phyloP scores from a whole-genome alignment of 1,140 invertebrate genomes.

The Drosophila setifemur region DNA sequence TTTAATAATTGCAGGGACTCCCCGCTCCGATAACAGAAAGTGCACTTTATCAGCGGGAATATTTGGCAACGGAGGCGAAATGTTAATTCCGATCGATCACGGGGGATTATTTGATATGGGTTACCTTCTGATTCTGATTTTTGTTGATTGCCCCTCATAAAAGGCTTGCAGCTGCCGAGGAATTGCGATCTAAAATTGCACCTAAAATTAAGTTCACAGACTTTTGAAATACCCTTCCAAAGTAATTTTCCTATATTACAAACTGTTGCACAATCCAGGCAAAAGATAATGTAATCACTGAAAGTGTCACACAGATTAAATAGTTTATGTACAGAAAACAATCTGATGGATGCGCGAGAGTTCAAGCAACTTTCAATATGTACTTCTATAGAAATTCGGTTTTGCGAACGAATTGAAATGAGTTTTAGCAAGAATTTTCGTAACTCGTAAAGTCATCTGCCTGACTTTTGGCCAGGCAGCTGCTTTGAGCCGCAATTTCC shows the following conservation, averaged over 20 bases:
- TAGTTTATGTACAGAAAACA: neutral
- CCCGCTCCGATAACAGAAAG: slow-evolving; percentile 20
- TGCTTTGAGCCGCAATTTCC: slow-evolving; percentile 55
- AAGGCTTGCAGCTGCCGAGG: slow-evolving; percentile 22
- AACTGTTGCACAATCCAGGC: neutral
- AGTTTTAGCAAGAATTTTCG: slow-evolving; percentile 70
- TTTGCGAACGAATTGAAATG: slow-evolving; percentile 51
- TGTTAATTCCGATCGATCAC: slow-evolving; percentile 59
- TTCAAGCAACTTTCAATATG: slow-evolving; percentile 25
- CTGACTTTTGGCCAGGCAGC: slow-evolving; percentile 24
- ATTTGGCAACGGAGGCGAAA: slow-evolving; percentile 21
- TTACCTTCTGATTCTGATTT: slow-evolving; percentile 25
- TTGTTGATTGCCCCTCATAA: neutral
- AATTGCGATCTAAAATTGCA: neutral
- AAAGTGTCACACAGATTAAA: slow-evolving; percentile 22
- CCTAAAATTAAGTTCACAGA: neutral
- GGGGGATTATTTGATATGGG: slow-evolving; percentile 49
- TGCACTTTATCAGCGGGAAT: slow-evolving; percentile 45
- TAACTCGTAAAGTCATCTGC: slow-evolving; percentile 61
- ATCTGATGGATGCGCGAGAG: neutral
- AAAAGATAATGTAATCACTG: neutral
- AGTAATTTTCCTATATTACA: neutral
- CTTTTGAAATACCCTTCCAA: neutral
- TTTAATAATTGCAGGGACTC: slow-evolving; percentile 20
- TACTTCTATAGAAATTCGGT: slow-evolving; percentile 16